Evolutionary conservation across 2,888 invertebrate species (phyloP).

Genomic region (Callosobruchus maculatus): DNA sequence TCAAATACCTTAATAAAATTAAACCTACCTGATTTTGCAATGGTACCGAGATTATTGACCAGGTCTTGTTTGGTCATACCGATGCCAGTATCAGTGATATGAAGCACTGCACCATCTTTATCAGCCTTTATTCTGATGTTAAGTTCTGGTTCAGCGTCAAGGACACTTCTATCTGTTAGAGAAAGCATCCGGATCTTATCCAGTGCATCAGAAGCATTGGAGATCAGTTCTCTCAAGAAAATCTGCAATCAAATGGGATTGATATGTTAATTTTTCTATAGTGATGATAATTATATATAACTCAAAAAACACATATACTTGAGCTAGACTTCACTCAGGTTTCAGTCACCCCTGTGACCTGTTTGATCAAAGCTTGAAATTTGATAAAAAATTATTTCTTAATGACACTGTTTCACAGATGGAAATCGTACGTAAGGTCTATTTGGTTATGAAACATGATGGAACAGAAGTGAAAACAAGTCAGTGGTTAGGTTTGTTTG

Average conservation of each 20-base stretch:
- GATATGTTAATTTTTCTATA: neutral
- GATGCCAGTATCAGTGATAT: conserved; percentile 94
- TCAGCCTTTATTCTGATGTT: conserved; percentile 90
- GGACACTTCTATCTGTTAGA: conserved; percentile 77
- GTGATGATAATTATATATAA: neutral
- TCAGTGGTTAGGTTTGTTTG: too few relatives aligned
- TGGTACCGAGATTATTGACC: conserved; percentile 83
- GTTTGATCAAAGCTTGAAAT: too few relatives aligned
- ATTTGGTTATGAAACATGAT: too few relatives aligned
- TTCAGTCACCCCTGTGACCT: too few relatives aligned
- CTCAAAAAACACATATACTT: too few relatives aligned
- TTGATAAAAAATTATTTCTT: too few relatives aligned
- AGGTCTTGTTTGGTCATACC: conserved; percentile 96
- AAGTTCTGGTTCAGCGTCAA: conserved; percentile 78
- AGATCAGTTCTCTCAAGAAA: conserved; percentile 95
- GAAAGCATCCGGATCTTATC: conserved; percentile 96
- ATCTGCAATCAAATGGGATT: conserved; percentile 58
- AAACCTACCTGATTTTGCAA: conserved; percentile 20
- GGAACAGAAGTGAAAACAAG: too few relatives aligned
- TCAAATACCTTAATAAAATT: conserved; percentile 8
- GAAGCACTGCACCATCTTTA: conserved; percentile 84
- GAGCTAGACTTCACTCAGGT: too few relatives aligned
- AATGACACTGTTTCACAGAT: too few relatives aligned
- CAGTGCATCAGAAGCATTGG: conserved; percentile 97
- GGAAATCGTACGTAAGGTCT: too few relatives aligned